These are phyloP conservation scores for Cephus runcator DNA, from an alignment of 2,888 invertebrate species.

Conservation along the genomic window DNA sequence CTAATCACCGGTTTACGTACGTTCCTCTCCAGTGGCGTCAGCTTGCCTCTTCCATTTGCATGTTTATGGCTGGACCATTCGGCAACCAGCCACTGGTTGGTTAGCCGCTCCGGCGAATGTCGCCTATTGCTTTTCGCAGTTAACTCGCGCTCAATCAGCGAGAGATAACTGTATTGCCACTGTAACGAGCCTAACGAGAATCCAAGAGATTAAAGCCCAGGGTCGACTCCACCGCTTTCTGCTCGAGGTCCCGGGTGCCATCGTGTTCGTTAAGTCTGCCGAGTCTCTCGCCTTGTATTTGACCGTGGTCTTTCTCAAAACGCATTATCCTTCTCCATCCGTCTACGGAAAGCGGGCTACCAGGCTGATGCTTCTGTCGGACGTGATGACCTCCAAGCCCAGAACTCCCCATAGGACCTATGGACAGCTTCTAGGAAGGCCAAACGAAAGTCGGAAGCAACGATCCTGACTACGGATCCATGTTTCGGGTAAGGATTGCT, in stretches of 20 bases:
- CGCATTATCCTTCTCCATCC: background rate
- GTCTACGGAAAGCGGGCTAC: background rate
- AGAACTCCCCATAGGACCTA: background rate
- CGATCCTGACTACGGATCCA: background rate
- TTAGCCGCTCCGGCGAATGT: background rate
- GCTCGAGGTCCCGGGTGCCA: background rate
- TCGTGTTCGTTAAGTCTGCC: background rate
- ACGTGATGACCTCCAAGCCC: background rate
- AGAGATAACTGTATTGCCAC: background rate
- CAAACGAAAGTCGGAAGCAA: background rate
- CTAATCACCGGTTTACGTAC: constrained; percentile 36
- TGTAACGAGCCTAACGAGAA: background rate
- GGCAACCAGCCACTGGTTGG: background rate
- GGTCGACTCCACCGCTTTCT: background rate
- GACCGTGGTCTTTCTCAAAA: background rate
- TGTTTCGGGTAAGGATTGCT: background rate
- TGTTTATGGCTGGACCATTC: constrained; percentile 34
- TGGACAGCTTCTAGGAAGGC: background rate
- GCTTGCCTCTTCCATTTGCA: constrained; percentile 36
- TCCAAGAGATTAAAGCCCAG: background rate
- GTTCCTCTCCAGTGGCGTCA: constrained; percentile 20
- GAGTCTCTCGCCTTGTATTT: background rate
- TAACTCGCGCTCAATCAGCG: constrained; percentile 1
- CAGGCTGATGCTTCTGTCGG: background rate
- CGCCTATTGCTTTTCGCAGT: background rate